Evolutionary conservation across 2,797 vertebrate genomes (phyloP).

Genomic region (Parotocinclus haroldoi): DNA sequence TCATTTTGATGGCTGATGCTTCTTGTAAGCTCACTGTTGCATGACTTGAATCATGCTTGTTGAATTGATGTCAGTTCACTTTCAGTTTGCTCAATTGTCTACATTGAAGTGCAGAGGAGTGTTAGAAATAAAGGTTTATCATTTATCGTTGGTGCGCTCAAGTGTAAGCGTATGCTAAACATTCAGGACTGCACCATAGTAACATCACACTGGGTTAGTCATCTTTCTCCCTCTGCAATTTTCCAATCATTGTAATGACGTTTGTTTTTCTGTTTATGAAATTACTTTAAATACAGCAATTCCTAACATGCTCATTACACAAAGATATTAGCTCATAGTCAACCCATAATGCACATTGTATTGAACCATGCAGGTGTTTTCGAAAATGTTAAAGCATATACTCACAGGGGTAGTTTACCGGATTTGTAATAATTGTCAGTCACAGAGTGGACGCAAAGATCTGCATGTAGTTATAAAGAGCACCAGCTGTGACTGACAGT

Average conservation of each 20-base stretch:
- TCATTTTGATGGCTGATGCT: constrained; percentile 27
- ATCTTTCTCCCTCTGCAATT: constrained; percentile 11
- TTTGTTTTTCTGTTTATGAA: not conserved
- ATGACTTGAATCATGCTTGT: constrained; percentile 47
- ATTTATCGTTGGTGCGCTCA: constrained; percentile 6
- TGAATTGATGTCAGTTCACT: constrained; percentile 50
- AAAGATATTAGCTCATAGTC: constrained; percentile 8
- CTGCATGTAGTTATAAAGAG: constrained; percentile 42
- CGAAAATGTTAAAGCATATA: constrained; percentile 38
- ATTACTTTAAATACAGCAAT: too few relatives aligned
- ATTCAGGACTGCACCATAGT: not conserved
- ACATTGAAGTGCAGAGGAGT: constrained; percentile 54
- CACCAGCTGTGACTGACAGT: constrained; percentile 66
- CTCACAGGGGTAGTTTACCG: constrained; percentile 27
- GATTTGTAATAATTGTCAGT: constrained; percentile 60
- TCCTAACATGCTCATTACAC: not conserved
- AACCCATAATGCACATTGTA: constrained; percentile 26
- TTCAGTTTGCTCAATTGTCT: constrained; percentile 41
- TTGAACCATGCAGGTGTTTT: constrained; percentile 43
- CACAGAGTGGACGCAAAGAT: constrained; percentile 53
- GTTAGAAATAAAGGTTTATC: constrained; percentile 25
- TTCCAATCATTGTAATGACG: not conserved
- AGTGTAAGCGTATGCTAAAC: constrained; percentile 16
- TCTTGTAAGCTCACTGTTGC: constrained; percentile 37
- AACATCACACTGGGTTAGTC: constrained; percentile 22